These are phyloP conservation scores for Cryptocheilus praepositus DNA, from an alignment of 2,888 invertebrate species.

Conservation along the genomic window DNA sequence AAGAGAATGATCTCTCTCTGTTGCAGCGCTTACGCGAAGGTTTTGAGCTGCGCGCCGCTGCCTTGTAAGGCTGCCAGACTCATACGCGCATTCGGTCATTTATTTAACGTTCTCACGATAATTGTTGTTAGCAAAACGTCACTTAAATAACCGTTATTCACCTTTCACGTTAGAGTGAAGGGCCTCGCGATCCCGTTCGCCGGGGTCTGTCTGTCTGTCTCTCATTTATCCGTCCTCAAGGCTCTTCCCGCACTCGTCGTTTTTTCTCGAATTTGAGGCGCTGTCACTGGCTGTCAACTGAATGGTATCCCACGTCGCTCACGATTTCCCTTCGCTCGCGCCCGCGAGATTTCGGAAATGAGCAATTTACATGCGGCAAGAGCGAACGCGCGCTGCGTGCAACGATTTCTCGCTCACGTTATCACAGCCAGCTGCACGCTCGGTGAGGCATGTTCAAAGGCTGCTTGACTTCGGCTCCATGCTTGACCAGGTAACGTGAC, in stretches of 20 bases:
- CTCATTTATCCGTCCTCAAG: slow-evolving; percentile 3
- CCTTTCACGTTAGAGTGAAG: slow-evolving; percentile 27
- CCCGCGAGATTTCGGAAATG: not conserved
- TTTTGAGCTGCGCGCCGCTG: not conserved
- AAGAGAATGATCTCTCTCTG: no score
- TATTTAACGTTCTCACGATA: slow-evolving; percentile 6
- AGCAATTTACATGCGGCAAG: not conserved
- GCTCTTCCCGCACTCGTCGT: slow-evolving; percentile 4
- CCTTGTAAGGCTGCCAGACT: no score
- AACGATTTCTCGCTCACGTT: slow-evolving; percentile 31
- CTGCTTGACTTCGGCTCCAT: slow-evolving; percentile 41
- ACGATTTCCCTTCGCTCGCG: not conserved
- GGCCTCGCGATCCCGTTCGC: slow-evolving; percentile 1
- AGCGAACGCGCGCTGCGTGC: not conserved
- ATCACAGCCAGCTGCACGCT: slow-evolving; percentile 27
- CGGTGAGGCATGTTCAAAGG: slow-evolving; percentile 22
- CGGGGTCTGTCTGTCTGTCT: not conserved
- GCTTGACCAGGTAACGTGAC: slow-evolving; percentile 51
- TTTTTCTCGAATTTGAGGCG: no score
- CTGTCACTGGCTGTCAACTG: no score
- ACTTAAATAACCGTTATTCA: slow-evolving; percentile 10
- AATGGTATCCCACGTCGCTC: not conserved
- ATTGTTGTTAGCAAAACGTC: not conserved
- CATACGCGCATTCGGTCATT: not conserved
- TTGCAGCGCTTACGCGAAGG: not conserved